A percentile compares a stretch with the other conserved stretches of the same genome.
These are phyloP conservation scores for Myiagra hebetior DNA, from an alignment of 2,113 vertebrate species.

Conservation along the genomic window DNA sequence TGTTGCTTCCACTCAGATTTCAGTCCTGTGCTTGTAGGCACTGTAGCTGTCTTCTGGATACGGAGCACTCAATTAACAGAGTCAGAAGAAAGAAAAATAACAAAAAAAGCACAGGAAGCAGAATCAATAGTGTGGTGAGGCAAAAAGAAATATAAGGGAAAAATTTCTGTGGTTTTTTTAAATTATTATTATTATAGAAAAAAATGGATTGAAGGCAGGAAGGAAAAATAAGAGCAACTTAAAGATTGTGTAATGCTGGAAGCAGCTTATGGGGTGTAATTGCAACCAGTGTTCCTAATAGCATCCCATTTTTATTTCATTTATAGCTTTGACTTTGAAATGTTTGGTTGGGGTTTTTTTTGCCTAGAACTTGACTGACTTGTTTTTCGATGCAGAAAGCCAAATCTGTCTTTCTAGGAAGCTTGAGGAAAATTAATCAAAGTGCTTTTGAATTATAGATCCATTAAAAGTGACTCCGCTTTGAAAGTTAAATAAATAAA, in stretches of 20 bases:
- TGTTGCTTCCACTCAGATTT: background rate
- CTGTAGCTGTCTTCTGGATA: background rate
- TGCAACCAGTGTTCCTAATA: background rate
- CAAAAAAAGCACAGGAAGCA: background rate
- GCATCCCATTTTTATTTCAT: background rate
- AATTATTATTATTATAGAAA: background rate
- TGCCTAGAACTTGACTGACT: background rate
- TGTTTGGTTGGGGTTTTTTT: background rate
- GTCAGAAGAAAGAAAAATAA: background rate
- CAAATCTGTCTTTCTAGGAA: conserved; percentile 31
- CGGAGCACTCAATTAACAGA: background rate
- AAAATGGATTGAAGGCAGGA: background rate
- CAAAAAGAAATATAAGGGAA: conserved; percentile 3
- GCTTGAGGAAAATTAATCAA: conserved; percentile 36
- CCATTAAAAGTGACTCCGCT: conserved; percentile 40
- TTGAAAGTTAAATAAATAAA: conserved; percentile 37
- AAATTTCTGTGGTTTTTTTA: background rate
- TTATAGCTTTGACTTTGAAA: conserved; percentile 17
- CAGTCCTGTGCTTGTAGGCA: background rate
- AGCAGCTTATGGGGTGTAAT: background rate
- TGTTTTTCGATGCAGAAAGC: conserved; percentile 14
- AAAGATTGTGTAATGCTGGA: background rate
- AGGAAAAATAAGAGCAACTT: background rate
- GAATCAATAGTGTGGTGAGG: background rate
- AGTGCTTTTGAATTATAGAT: conserved; percentile 29